These are phyloP conservation scores for Chymomyza procnemis DNA, from an alignment of 2,888 invertebrate species.

Conservation along the genomic window DNA sequence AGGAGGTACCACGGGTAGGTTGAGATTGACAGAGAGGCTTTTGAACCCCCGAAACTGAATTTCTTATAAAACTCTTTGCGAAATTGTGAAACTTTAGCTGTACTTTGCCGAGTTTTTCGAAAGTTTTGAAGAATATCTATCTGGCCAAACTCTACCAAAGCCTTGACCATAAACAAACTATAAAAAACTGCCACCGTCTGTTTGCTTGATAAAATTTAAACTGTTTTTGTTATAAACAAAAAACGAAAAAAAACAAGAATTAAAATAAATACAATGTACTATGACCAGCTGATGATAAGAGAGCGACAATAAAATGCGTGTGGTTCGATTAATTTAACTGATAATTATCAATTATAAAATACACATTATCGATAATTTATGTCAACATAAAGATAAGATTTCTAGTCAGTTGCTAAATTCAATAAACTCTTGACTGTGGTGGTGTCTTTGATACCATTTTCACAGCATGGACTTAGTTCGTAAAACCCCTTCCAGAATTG, in stretches of 20 bases:
- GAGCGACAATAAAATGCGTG: not conserved
- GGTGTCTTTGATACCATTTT: not conserved
- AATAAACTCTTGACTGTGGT: slow-evolving; percentile 6
- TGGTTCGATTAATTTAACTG: not conserved
- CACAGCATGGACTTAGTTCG: not conserved
- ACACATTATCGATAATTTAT: not conserved
- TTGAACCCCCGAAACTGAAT: too few species aligned
- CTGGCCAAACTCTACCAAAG: too few species aligned
- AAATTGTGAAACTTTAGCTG: too few species aligned
- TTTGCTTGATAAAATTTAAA: too few species aligned
- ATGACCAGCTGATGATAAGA: not conserved
- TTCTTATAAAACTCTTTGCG: too few species aligned
- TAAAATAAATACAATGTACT: not conserved
- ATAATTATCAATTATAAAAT: slow-evolving; percentile 15
- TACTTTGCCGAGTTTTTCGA: too few species aligned
- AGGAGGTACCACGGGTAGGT: too few species aligned
- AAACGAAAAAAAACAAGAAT: not conserved
- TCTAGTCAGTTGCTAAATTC: not conserved
- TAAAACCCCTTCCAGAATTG: not conserved
- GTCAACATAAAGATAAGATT: slow-evolving; percentile 25
- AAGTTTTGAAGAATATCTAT: too few species aligned
- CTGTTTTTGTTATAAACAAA: too few species aligned
- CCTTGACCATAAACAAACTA: too few species aligned
- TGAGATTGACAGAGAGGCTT: too few species aligned
- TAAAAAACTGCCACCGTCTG: too few species aligned